Evolutionary conservation across 2,113 vertebrate species (phyloP).

Genomic region (Neolamprologus tretocephalus): DNA sequence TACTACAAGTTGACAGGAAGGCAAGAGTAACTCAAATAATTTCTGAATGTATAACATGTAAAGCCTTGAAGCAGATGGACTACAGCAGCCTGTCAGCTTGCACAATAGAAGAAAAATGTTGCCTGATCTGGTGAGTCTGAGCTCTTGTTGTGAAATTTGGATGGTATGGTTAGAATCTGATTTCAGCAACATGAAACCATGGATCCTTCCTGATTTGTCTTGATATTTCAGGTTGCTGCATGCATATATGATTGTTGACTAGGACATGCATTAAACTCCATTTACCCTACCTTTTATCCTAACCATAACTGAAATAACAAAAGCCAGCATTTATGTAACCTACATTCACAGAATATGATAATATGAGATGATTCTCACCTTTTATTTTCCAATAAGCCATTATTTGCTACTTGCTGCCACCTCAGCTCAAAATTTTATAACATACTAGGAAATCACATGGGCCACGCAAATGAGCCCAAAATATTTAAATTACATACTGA

Average conservation of each 20-base stretch:
- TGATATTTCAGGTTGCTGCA: not conserved
- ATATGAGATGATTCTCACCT: not conserved
- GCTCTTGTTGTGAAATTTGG: not conserved
- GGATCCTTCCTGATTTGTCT: not conserved
- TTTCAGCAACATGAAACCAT: not conserved
- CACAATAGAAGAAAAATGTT: not conserved
- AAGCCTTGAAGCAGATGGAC: not conserved
- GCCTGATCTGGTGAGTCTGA: not conserved
- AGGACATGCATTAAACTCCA: not conserved
- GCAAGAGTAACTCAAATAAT: not conserved
- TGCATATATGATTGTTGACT: not conserved
- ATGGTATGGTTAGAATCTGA: not conserved
- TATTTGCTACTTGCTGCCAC: not conserved
- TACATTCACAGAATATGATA: not conserved
- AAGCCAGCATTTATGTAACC: not conserved
- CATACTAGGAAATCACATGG: not conserved
- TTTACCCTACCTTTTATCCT: not conserved
- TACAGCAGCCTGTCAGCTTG: not conserved
- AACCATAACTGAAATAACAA: not conserved
- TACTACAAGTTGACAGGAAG: not conserved
- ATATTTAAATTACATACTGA: not conserved
- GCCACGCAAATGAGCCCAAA: not conserved
- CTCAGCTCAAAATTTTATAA: not conserved
- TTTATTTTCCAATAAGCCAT: not conserved
- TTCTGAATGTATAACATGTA: not conserved